Percentiles rank a stretch among this genome's conserved stretches.
phyloP scores from a whole-genome alignment of 2,113 vertebrate species.

The Saccopteryx bilineata region DNA sequence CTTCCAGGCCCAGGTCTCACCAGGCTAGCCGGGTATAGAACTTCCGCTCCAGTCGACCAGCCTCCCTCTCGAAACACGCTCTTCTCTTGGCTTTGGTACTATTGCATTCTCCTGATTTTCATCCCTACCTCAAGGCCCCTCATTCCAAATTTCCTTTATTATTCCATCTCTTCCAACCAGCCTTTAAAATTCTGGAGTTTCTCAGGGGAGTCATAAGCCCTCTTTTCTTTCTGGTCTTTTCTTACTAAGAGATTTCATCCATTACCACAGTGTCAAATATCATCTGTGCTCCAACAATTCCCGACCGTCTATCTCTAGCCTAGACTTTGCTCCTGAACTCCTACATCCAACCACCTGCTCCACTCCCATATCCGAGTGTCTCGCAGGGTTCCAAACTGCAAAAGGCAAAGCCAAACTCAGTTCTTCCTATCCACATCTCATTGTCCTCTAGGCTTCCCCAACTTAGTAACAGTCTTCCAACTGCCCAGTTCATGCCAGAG shows the following conservation, averaged over 20 bases:
- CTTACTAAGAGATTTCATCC: neutral
- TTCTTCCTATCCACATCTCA: neutral
- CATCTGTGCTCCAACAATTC: neutral
- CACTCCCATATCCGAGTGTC: neutral
- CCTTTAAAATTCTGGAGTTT: neutral
- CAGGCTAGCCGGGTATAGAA: neutral
- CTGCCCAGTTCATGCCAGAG: neutral
- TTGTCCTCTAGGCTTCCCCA: neutral
- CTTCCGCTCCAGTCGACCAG: neutral
- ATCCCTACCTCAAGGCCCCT: neutral
- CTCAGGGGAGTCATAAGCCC: neutral
- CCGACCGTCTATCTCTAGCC: neutral
- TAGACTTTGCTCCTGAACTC: neutral
- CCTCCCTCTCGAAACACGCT: neutral
- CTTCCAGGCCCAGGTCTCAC: neutral
- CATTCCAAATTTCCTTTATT: neutral
- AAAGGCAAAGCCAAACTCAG: neutral
- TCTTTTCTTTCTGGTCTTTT: neutral
- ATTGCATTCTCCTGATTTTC: neutral
- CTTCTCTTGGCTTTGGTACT: neutral
- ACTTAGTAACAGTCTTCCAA: neutral
- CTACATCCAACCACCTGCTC: neutral
- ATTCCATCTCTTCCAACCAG: neutral
- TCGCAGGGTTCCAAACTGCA: neutral
- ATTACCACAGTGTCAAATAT: conserved; percentile 9